phyloP scores from a whole-genome alignment of 2,113 vertebrate species.

The human (Homo sapiens) region DNA sequence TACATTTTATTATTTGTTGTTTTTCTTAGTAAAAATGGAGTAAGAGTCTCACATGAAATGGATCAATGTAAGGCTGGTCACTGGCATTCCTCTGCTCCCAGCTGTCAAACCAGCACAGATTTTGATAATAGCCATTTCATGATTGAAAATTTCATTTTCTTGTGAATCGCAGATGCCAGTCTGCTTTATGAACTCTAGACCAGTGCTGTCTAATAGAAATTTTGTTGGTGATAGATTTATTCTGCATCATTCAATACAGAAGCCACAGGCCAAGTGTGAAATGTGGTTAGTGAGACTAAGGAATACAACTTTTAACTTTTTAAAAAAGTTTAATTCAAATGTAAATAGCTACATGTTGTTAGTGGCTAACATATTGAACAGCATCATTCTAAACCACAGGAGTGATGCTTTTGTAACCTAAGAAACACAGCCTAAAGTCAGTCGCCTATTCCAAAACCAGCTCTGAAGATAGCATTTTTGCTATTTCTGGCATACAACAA shows the following conservation, averaged over 20 bases:
- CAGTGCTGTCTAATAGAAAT: background rate
- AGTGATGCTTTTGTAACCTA: background rate
- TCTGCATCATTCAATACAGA: background rate
- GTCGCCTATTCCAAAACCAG: background rate
- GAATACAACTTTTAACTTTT: background rate
- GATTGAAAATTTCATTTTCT: slow-evolving; percentile 8
- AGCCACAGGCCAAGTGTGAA: background rate
- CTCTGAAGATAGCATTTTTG: background rate
- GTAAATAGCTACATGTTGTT: background rate
- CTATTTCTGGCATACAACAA: background rate
- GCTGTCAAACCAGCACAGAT: background rate
- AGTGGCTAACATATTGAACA: background rate
- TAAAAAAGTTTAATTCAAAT: background rate
- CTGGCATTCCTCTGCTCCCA: background rate
- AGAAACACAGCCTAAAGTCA: background rate
- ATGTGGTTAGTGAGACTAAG: background rate
- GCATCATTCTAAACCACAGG: background rate
- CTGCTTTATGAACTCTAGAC: background rate
- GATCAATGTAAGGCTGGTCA: background rate
- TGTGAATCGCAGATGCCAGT: background rate
- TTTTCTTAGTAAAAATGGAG: slow-evolving; percentile 42
- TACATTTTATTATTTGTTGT: background rate
- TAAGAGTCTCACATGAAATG: background rate
- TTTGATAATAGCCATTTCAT: background rate
- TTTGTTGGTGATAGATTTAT: background rate